Evolutionary conservation across 2,888 invertebrate genomes (phyloP).

Genomic region (Balanococcus diminutus): DNA sequence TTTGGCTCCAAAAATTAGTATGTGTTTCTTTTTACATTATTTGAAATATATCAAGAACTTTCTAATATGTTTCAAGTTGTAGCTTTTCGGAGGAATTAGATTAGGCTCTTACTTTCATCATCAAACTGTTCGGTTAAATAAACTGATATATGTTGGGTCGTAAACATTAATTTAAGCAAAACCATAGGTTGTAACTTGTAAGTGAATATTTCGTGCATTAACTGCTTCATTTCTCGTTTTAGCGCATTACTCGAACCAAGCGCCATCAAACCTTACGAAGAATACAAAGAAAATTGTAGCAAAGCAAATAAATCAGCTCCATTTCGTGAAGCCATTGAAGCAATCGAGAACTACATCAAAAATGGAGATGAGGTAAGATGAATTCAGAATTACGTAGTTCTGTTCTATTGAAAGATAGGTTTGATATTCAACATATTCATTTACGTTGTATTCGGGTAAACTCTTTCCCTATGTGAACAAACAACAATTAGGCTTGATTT

Average conservation of each 20-base stretch:
- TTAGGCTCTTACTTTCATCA: neutral
- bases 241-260: slow-evolving; percentile 90
- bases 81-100: neutral
- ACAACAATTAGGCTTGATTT: no score
- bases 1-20: slow-evolving; percentile 95
- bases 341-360: slow-evolving; percentile 77
- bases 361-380: slow-evolving; percentile 64
- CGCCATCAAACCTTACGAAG: slow-evolving; percentile 80
- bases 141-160: neutral
- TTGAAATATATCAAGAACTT: no score
- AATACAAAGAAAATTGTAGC: slow-evolving; percentile 77
- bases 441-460: no score
- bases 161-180: neutral
- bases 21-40: slow-evolving; percentile 65
- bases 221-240: slow-evolving; percentile 59
- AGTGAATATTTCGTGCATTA: neutral
- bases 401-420: neutral
- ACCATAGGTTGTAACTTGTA: neutral
- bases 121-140: neutral
- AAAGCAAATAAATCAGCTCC: slow-evolving; percentile 76
- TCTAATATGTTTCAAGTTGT: no score
- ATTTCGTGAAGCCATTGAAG: slow-evolving; percentile 79
- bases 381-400: neutral
- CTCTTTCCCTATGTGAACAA: no score
- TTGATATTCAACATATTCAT: neutral